Conservation (phyloP, 35 echinoderm and acorn worm genomes). For the Eucidaris tribuloides region DNA sequence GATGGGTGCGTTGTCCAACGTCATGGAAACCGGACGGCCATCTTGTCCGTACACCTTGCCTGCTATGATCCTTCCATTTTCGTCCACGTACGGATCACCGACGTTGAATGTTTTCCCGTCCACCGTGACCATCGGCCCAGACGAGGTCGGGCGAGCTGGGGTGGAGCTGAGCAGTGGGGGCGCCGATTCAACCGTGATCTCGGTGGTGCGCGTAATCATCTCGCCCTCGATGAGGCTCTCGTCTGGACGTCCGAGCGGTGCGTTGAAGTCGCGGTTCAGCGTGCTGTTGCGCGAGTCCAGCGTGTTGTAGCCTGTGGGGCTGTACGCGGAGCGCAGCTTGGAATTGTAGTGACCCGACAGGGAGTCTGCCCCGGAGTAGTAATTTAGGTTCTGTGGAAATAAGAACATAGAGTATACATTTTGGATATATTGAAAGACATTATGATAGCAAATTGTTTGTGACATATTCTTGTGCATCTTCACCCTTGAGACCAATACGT, state of each 20-base stretch:
- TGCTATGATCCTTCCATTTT: conserved; percentile 39
- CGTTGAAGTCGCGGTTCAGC: conserved; percentile 43
- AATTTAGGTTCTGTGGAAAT: conserved; percentile 76
- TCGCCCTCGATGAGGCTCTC: conserved; percentile 57
- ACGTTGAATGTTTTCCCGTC: conserved; percentile 42
- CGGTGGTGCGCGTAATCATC: conserved; percentile 36
- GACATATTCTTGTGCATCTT: too few relatives aligned
- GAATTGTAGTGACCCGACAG: conserved; percentile 82
- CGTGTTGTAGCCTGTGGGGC: conserved; percentile 71
- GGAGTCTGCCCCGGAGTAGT: conserved; percentile 84
- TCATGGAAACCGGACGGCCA: conserved; percentile 23
- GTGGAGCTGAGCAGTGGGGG: conserved; percentile 64
- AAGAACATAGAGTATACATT: too few relatives aligned
- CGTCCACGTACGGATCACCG: conserved; percentile 43
- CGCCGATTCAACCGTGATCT: conserved; percentile 49
- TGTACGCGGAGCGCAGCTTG: conserved; percentile 49
- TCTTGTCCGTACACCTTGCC: conserved; percentile 61
- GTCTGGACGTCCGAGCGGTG: conserved; percentile 3
- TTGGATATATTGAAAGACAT: too few relatives aligned
- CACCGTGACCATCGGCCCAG: not conserved
- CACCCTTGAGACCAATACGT: too few relatives aligned
- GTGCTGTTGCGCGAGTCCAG: conserved; percentile 71
- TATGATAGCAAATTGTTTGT: too few relatives aligned
- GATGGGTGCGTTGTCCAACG: conserved; percentile 42
- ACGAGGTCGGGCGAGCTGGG: not conserved